Conservation (phyloP, 2,888 invertebrate genomes). For the Ptilodon capucinus region DNA sequence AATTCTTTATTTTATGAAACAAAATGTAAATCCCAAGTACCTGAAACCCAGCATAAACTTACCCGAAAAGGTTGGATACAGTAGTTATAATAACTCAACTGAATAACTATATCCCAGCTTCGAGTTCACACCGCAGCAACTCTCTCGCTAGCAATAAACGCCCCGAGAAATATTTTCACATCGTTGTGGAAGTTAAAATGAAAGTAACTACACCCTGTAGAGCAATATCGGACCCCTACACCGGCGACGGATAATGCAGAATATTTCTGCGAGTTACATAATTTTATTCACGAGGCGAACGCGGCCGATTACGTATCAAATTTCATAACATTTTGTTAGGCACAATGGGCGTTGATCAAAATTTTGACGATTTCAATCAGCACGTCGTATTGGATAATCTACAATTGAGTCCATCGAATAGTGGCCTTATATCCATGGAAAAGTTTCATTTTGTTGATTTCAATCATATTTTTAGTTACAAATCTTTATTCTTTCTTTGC, state of each 20-base stretch:
- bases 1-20: background rate
- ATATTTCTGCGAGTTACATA: slow-evolving; percentile 69
- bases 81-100: slow-evolving; percentile 42
- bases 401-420: slow-evolving; percentile 5
- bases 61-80: slow-evolving; percentile 26
- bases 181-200: slow-evolving; percentile 81
- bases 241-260: slow-evolving; percentile 66
- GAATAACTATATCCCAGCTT: slow-evolving; percentile 38
- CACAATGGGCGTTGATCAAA: slow-evolving; percentile 26
- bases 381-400: slow-evolving; percentile 10
- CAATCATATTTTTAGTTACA: no score
- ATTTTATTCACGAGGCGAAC: slow-evolving; percentile 73
- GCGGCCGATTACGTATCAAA: slow-evolving; percentile 54
- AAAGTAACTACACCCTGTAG: slow-evolving; percentile 76
- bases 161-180: slow-evolving; percentile 78
- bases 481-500: no score
- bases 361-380: slow-evolving; percentile 16
- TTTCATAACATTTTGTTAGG: slow-evolving; percentile 50
- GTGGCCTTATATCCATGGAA: slow-evolving; percentile 1
- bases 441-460: background rate
- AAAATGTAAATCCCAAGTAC: slow-evolving; percentile 7
- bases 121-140: slow-evolving; percentile 52
- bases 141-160: slow-evolving; percentile 75
- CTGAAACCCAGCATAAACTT: slow-evolving; percentile 19
- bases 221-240: slow-evolving; percentile 61